phyloP scores from a whole-genome alignment of 2,888 invertebrate genomes.

The Girardia tigrina region DNA sequence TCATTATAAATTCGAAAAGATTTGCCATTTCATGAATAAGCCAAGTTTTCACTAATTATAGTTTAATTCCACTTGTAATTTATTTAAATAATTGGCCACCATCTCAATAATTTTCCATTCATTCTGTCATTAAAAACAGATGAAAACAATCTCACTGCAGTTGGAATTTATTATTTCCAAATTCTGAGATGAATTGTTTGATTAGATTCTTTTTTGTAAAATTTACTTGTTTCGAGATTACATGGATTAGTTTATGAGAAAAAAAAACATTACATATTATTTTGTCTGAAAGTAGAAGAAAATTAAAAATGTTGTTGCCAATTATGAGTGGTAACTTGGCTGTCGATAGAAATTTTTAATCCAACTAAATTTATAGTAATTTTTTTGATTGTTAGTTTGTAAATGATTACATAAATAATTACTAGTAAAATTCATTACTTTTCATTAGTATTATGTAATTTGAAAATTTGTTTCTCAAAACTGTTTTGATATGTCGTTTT shows the following conservation, averaged over 20 bases:
- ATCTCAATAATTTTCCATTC: not conserved
- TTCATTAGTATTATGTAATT: too few species aligned
- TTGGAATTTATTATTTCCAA: constrained; percentile 10
- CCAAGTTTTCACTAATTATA: constrained; percentile 12
- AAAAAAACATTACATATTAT: constrained; percentile 21
- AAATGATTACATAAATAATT: not conserved
- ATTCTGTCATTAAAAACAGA: constrained; percentile 20
- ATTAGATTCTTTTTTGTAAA: constrained; percentile 6
- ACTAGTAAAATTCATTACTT: not conserved
- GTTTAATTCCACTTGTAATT: constrained; percentile 23
- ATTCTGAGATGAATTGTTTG: not conserved
- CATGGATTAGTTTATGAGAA: constrained; percentile 23
- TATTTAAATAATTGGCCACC: constrained; percentile 9
- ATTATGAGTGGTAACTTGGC: constrained; percentile 12
- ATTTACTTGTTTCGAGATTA: constrained; percentile 7
- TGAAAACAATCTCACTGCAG: constrained; percentile 23
- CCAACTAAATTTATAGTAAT: not conserved
- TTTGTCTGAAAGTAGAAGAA: constrained; percentile 18
- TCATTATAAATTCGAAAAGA: not conserved
- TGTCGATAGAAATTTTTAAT: not conserved
- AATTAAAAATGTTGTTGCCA: constrained; percentile 13
- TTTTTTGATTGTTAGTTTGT: not conserved
- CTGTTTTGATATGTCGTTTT: too few species aligned
- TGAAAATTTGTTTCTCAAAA: too few species aligned
- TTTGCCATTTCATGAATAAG: constrained; percentile 7